Conservation (phyloP, 2,797 vertebrate species). For the Acanthiza pusilla region DNA sequence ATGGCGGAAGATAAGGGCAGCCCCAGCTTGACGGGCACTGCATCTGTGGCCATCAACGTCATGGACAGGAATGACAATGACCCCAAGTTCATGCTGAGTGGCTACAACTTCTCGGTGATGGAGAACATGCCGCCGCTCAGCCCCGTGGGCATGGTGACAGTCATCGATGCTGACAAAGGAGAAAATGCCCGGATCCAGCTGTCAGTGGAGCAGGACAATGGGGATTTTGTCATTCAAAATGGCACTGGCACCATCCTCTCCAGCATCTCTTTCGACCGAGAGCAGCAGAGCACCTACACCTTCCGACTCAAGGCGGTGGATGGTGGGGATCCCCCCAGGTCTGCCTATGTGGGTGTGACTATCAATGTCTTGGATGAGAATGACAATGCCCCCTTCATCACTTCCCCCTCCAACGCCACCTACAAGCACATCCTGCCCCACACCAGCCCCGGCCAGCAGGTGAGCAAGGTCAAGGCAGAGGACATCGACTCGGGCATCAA, state of each 20-base stretch:
- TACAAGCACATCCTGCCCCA: constrained; percentile 86
- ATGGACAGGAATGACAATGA: constrained; percentile 98
- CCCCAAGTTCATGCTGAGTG: constrained; percentile 94
- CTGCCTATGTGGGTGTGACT: constrained; percentile 93
- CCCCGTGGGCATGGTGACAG: constrained; percentile 94
- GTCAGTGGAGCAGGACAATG: constrained; percentile 92
- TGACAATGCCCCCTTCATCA: constrained; percentile 94
- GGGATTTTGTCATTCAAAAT: constrained; percentile 95
- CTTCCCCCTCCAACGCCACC: constrained; percentile 92
- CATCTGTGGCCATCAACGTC: constrained; percentile 87
- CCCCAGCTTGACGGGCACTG: constrained; percentile 90
- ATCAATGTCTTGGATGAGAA: constrained; percentile 98
- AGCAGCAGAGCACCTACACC: constrained; percentile 95
- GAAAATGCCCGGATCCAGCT: constrained; percentile 88
- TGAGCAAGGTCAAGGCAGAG: constrained; percentile 91
- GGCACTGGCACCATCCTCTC: constrained; percentile 95
- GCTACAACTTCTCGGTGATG: constrained; percentile 95
- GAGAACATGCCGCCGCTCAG: constrained; percentile 94
- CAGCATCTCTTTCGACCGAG: constrained; percentile 95
- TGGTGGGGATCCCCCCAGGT: constrained; percentile 87
- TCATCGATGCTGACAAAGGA: constrained; percentile 91
- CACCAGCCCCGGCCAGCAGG: constrained; percentile 82
- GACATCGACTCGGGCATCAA: constrained; percentile 93
- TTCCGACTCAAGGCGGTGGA: constrained; percentile 95
- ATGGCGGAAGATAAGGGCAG: constrained; percentile 90